phyloP scores from a whole-genome alignment of 2,113 vertebrate species.

The Sakesphorus luctuosus region DNA sequence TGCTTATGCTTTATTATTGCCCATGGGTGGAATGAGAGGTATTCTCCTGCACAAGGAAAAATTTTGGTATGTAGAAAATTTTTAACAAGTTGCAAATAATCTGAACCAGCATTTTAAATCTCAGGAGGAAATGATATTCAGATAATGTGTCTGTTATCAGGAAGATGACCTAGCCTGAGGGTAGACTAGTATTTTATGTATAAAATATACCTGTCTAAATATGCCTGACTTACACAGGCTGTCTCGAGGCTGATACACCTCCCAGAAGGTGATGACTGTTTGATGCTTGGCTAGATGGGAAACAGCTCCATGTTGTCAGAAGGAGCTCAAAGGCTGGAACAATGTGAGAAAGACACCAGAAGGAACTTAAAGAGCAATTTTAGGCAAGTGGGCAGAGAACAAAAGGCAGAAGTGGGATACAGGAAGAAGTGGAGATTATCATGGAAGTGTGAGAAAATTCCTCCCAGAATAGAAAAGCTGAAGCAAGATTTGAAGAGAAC shows the following conservation, averaged over 20 bases:
- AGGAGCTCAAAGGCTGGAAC: background rate
- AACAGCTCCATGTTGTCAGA: background rate
- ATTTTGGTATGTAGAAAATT: rapidly evolving
- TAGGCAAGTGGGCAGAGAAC: background rate
- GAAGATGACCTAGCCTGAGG: background rate
- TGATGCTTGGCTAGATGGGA: background rate
- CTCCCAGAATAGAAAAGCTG: background rate
- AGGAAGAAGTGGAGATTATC: constrained; percentile 35
- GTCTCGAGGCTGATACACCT: background rate
- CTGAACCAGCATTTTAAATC: background rate
- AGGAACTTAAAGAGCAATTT: background rate
- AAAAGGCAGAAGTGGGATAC: background rate
- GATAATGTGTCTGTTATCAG: background rate
- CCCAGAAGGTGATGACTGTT: background rate
- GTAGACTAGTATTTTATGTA: background rate
- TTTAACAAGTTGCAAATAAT: background rate
- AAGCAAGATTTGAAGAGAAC: constrained; percentile 18
- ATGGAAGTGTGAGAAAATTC: constrained; percentile 41
- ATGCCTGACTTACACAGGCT: background rate
- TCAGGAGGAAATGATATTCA: background rate
- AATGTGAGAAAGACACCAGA: background rate
- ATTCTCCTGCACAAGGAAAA: background rate
- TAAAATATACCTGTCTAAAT: background rate
- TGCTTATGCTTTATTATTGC: background rate
- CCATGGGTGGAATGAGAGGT: background rate